Conservation (phyloP, 2,113 vertebrate species). For the Pluvialis apricaria region DNA sequence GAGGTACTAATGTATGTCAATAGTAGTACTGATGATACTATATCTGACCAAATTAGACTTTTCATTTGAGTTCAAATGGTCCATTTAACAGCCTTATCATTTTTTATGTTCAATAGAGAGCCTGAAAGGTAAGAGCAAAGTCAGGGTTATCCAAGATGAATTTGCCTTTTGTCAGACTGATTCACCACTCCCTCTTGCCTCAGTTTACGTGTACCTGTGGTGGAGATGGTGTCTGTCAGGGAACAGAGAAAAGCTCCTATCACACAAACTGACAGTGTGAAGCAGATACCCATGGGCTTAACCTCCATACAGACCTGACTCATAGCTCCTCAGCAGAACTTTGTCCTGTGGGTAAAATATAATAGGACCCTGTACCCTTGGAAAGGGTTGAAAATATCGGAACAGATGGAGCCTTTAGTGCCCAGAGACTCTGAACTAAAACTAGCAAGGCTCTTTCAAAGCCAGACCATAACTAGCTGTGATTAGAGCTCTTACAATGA, state of each 20-base stretch:
- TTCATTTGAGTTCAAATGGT: background rate
- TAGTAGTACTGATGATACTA: background rate
- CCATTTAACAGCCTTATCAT: background rate
- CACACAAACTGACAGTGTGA: background rate
- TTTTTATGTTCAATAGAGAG: background rate
- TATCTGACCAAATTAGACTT: background rate
- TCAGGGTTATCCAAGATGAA: background rate
- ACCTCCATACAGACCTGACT: background rate
- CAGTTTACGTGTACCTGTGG: background rate
- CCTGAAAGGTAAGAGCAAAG: background rate
- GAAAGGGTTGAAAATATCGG: background rate
- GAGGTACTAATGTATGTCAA: background rate
- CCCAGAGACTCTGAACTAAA: background rate
- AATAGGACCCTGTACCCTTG: background rate
- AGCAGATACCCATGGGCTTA: background rate
- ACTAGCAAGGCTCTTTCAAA: background rate
- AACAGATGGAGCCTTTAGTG: background rate
- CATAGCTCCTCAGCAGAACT: background rate
- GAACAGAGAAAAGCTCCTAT: background rate
- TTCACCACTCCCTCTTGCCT: background rate
- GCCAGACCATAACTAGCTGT: background rate
- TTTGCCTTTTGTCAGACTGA: background rate
- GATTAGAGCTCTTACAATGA: conserved; percentile 7
- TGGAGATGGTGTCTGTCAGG: background rate
- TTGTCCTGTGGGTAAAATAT: background rate